Base-by-base conservation (phyloP, 2,113 vertebrate species). In the Scytalopus superciliaris region DNA sequence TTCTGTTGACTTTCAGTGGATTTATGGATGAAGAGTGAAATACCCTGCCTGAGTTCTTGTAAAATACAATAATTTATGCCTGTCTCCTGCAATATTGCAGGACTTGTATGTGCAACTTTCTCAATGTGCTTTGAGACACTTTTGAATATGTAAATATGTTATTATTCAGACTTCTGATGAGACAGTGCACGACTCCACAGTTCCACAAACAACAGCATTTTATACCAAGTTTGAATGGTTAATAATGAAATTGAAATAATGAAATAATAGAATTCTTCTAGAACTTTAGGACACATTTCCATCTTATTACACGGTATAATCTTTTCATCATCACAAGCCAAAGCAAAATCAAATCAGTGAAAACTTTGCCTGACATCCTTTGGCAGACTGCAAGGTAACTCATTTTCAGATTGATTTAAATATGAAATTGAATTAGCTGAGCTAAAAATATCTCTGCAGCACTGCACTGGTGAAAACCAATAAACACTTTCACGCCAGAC, bases 391-490 rank as follows among this genome's bases (percentile, higher is more conserved):
- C 85, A 95, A 90, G 64, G 74, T 87, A 94, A 92, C 63, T 89
- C n/a, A 68, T 94, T 95, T 96, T 94, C 52, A 66, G 77, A 73
- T 81, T 83, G 85, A 95, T 95, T 97, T 94, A 89, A 92, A 96
- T 93, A 84, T 69, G 45, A 87, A 85, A 93, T 93, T 90, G 60
- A 90, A 87, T 96, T 82, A 87, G 30, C 6, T 2, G 49, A 83
- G 85, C 95, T 97, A 96, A 95, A 97, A 96, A 97, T 95, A 95
- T 19, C 74, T 63, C 80, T 75, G 80, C 91, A 74, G 47, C 30
- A 30, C 83, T 67, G 82, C 75, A 69, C 35, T 85, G 64, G 37
- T 90, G 80, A 87, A 95, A 94, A 89, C 75, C 63, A 85, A 85
- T 67, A 73, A 90, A 79, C 25, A 16, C 28, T 81, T 88, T 45